Conservation (phyloP, 1,140 invertebrate genomes). For the Paraescarpia echinospica region DNA sequence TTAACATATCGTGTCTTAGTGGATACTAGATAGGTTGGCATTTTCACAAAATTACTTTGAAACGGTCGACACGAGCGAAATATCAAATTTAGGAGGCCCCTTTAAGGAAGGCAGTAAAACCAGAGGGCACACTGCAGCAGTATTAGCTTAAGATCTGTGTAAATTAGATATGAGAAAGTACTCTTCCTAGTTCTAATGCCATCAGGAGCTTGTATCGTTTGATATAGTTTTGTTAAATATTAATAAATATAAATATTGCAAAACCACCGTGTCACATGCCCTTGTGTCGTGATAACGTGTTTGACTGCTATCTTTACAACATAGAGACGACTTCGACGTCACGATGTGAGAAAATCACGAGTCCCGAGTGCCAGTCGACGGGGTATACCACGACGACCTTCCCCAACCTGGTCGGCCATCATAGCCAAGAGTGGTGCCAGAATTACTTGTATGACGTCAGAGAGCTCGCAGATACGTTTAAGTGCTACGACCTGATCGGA, state of each 20-base stretch:
- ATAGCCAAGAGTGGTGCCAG: neutral
- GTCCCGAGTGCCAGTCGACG: neutral
- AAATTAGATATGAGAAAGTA: no score
- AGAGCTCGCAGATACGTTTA: neutral
- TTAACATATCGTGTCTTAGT: no score
- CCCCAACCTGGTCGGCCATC: neutral
- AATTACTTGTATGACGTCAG: neutral
- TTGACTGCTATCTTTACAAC: neutral
- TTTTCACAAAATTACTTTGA: no score
- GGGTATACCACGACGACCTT: neutral
- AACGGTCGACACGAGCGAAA: no score
- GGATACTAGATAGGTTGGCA: no score
- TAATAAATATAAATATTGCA: neutral
- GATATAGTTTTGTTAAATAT: no score
- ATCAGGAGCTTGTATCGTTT: no score
- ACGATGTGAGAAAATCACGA: neutral
- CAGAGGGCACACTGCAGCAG: no score
- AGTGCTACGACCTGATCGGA: neutral
- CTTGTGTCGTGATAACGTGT: neutral
- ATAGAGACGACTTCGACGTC: neutral
- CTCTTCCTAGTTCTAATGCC: no score
- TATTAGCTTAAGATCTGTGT: no score
- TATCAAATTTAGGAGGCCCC: no score
- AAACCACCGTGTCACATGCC: neutral
- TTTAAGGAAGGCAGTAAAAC: no score